A percentile compares a stretch with the other conserved stretches of the same genome.
Conservation (phyloP, 2,113 vertebrate species). For the Lanius ludovicianus region DNA sequence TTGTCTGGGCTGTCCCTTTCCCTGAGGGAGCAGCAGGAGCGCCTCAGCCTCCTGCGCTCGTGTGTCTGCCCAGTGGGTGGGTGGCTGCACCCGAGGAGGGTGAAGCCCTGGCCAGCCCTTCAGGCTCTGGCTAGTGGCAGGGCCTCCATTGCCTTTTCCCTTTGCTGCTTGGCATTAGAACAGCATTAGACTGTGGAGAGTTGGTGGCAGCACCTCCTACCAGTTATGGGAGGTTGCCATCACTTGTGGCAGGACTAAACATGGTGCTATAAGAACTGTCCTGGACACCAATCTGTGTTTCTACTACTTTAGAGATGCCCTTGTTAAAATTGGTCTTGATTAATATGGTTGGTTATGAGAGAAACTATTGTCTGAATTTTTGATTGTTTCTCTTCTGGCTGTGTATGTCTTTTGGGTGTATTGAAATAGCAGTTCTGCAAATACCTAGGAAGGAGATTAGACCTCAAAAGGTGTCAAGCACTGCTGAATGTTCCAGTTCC, state of each 20-base stretch:
- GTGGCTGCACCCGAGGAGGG: background rate
- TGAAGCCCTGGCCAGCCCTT: background rate
- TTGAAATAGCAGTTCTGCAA: background rate
- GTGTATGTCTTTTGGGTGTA: background rate
- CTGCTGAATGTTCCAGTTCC: background rate
- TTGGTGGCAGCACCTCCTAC: background rate
- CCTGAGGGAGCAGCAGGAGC: background rate
- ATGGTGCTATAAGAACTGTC: conserved; percentile 26
- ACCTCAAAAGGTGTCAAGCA: background rate
- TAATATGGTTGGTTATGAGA: background rate
- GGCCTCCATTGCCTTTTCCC: background rate
- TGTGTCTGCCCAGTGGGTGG: background rate
- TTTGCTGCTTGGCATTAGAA: background rate
- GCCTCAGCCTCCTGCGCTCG: background rate
- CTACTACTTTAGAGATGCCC: background rate
- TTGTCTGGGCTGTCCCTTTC: accelerated
- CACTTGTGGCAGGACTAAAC: background rate
- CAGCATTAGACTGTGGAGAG: background rate
- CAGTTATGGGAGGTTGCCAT: background rate
- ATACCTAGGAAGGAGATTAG: background rate
- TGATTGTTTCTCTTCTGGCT: background rate
- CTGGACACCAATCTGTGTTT: background rate
- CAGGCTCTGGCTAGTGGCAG: accelerated
- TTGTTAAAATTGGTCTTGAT: background rate
- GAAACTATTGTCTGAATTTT: background rate